Conservation (phyloP, 92 coral and sea anemone species). For the Parazoanthus swiftii region DNA sequence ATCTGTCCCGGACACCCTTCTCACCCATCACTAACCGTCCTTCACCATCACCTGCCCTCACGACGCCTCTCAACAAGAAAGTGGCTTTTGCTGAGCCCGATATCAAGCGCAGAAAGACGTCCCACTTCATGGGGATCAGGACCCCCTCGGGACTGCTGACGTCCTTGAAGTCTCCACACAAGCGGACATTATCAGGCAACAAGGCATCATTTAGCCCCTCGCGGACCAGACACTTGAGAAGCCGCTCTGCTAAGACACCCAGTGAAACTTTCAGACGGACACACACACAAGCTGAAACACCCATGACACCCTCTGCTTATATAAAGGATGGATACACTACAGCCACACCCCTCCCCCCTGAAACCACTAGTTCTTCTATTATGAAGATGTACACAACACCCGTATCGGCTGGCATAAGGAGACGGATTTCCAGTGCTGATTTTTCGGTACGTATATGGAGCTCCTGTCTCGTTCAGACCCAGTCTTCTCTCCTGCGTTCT, state of each 20-base stretch:
- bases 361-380: constrained; percentile 41
- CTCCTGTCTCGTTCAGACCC: neutral
- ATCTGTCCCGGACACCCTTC: constrained; percentile 25
- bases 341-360: constrained; percentile 18
- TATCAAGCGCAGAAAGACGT: neutral
- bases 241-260: constrained; percentile 49
- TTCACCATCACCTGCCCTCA: constrained; percentile 1
- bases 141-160: constrained; percentile 62
- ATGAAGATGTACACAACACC: constrained; percentile 57
- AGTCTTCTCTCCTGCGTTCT: neutral
- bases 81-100: neutral
- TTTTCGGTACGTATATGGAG: constrained; percentile 43
- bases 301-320: constrained; percentile 52
- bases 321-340: constrained; percentile 42
- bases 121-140: constrained; percentile 20
- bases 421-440: constrained; percentile 44
- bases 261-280: constrained; percentile 34
- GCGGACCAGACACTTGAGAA: constrained; percentile 49
- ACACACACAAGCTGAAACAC: constrained; percentile 19
- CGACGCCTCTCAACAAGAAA: constrained; percentile 19
- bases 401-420: constrained; percentile 43
- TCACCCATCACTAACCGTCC: constrained; percentile 37
- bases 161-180: constrained; percentile 54
- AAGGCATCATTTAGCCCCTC: constrained; percentile 52
- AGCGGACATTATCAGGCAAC: constrained; percentile 55